phyloP scores from a whole-genome alignment of 2,113 vertebrate genomes.

The Oostethus manadensis region DNA sequence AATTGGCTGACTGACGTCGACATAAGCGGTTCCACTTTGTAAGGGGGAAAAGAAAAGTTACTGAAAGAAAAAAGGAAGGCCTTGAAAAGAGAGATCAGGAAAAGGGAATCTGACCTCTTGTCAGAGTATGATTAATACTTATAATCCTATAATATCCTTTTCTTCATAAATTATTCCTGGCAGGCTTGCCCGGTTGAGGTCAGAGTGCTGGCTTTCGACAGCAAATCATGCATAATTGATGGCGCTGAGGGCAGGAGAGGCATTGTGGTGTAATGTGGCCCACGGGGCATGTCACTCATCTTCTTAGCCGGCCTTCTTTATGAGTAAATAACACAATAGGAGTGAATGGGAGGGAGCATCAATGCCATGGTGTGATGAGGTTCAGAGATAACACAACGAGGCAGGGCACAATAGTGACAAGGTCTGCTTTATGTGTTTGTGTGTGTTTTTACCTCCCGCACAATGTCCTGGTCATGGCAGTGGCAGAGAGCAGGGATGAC shows the following conservation, averaged over 20 bases:
- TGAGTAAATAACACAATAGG: conserved; percentile 58
- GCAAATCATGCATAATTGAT: conserved; percentile 60
- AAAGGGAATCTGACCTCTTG: conserved; percentile 38
- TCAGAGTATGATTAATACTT: conserved; percentile 55
- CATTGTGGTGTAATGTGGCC: conserved; percentile 46
- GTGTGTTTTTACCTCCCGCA: conserved; percentile 58
- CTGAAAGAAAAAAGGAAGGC: background rate
- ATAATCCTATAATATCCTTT: conserved; percentile 60
- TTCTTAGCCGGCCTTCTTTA: conserved; percentile 44
- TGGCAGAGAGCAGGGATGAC: conserved; percentile 77
- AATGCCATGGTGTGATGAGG: conserved; percentile 13
- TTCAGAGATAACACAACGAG: conserved; percentile 9
- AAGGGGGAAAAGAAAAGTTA: background rate
- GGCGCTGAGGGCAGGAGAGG: conserved; percentile 35
- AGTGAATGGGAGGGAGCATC: conserved; percentile 27
- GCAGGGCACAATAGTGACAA: conserved; percentile 28
- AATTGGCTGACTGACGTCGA: background rate
- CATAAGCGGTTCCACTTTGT: background rate
- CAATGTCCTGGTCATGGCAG: conserved; percentile 66
- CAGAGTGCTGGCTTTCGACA: conserved; percentile 31
- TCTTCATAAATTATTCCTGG: conserved; percentile 56
- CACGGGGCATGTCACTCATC: conserved; percentile 51
- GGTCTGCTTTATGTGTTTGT: conserved; percentile 7
- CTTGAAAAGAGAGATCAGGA: conserved; percentile 16
- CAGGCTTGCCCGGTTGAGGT: conserved; percentile 40